phyloP scores from a whole-genome alignment of 1,140 invertebrate genomes.

The Caenorhabditis inopinata region DNA sequence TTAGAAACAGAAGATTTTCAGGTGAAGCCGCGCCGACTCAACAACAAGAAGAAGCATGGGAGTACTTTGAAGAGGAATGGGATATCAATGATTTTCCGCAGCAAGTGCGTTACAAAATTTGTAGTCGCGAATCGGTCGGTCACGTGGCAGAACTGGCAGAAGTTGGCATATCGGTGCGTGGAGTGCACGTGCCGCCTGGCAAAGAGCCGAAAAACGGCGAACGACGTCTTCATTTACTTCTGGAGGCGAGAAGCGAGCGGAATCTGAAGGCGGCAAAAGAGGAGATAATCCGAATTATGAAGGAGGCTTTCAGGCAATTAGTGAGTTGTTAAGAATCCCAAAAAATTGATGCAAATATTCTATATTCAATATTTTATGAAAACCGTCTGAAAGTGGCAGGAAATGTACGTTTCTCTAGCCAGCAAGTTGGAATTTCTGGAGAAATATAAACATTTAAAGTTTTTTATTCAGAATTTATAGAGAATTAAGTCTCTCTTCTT shows the following conservation, averaged over 20 bases:
- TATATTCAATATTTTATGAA: background rate
- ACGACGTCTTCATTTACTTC: slow-evolving; percentile 93
- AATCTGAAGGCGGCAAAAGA: slow-evolving; percentile 96
- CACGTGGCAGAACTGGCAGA: slow-evolving; percentile 99
- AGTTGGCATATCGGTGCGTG: slow-evolving; percentile 93
- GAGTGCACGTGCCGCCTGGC: slow-evolving; percentile 90
- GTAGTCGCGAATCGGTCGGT: slow-evolving; percentile 93
- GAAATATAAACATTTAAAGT: too few species aligned
- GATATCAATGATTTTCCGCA: slow-evolving; percentile 99
- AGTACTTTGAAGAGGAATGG: slow-evolving; percentile 94
- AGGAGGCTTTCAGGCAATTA: slow-evolving; percentile 74
- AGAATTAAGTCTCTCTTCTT: too few species aligned
- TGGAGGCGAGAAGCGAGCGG: slow-evolving; percentile 94
- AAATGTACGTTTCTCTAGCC: too few species aligned
- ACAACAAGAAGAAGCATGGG: slow-evolving; percentile 37
- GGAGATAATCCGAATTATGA: slow-evolving; percentile 94
- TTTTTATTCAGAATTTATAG: too few species aligned
- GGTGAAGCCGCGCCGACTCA: background rate
- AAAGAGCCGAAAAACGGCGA: slow-evolving; percentile 78
- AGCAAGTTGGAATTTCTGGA: too few species aligned
- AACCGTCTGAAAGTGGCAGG: too few species aligned
- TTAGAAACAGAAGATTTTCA: slow-evolving; percentile 68
- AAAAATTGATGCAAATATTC: too few species aligned
- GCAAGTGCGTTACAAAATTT: slow-evolving; percentile 95
- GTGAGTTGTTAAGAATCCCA: background rate